A percentile compares a stretch with the other conserved stretches of the same genome.
These are phyloP conservation scores for Sterrhoptilus dennistouni DNA, from an alignment of 2,113 vertebrate genomes.

Conservation along the genomic window DNA sequence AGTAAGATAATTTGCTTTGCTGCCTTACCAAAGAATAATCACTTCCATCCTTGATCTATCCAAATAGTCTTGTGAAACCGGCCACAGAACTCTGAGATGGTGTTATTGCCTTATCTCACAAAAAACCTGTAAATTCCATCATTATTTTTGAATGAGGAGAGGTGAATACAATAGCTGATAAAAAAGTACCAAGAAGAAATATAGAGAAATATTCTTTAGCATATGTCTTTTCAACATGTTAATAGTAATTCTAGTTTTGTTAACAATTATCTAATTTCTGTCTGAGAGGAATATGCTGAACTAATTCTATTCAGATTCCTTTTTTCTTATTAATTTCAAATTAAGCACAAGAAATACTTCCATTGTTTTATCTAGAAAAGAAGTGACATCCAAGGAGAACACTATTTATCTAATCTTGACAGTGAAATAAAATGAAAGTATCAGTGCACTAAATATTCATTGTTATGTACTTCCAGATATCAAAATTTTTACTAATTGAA, in stretches of 20 bases:
- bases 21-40: neutral
- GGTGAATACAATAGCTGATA: neutral
- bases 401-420: neutral
- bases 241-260: neutral
- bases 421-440: neutral
- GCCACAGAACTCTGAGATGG: neutral
- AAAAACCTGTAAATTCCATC: neutral
- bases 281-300: neutral
- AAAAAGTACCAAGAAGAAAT: neutral
- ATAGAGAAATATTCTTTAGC: neutral
- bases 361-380: neutral
- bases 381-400: neutral
- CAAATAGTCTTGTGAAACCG: neutral
- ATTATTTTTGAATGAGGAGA: neutral
- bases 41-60: neutral
- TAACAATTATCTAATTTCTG: neutral
- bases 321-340: neutral
- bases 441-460: neutral
- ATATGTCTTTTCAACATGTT: neutral
- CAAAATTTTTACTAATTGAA: neutral
- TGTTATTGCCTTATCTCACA: neutral
- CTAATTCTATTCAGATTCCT: neutral
- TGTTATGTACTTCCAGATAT: neutral
- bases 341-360: neutral
- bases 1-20: neutral